Evolutionary conservation across 2,113 vertebrate species (phyloP), one percentile per base, ranked within the genome.

Genomic region (Heptranchias perlo): DNA sequence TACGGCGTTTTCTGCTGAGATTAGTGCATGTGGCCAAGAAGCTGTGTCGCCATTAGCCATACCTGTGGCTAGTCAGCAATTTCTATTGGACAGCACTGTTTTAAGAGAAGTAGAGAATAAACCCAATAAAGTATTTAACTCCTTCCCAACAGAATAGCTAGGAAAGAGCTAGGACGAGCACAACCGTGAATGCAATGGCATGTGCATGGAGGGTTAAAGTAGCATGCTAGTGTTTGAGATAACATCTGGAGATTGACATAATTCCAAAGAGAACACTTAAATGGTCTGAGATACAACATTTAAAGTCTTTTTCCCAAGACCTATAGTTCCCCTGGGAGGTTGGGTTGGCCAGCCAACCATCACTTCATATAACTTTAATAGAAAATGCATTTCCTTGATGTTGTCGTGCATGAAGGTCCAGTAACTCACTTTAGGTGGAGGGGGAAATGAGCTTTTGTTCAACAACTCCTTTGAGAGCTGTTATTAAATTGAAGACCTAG

Each of bases 381-480:
- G 94, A 94, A 8, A 69, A 47, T 52, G 4, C 23, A 52, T 73
- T 95, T 95, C 65, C 65, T 54, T 52, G 23, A 95, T 95, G 94
- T 31, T 95, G 61, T 94, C 18, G 4, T 67, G 94, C 39, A 47
- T 35, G 25, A 95, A 95, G 13, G 62, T 44, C 25, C 16, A 31
- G 64, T 69, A 69, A 95, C 28, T 95, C 25, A 44, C n/a, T 65
- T 94, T 67, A 67, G 23, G n/a, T 95, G 64, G 28, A 95, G 28
- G 31, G 25, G 94, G 94, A 95, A 95, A 95, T 95, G 65, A 95
- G 64, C 25, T 52, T 95, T 95, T 95, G 25, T 69, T 73, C 28
- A 69, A 95, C 94, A 65, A 65, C 94, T 52, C 65, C 44, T 69
- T 52, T 95, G 65, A 31, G 64, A 69, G 44, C 44, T 69, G 65